Conservation (phyloP, 2,113 vertebrate species). For the Calcarius ornatus region DNA sequence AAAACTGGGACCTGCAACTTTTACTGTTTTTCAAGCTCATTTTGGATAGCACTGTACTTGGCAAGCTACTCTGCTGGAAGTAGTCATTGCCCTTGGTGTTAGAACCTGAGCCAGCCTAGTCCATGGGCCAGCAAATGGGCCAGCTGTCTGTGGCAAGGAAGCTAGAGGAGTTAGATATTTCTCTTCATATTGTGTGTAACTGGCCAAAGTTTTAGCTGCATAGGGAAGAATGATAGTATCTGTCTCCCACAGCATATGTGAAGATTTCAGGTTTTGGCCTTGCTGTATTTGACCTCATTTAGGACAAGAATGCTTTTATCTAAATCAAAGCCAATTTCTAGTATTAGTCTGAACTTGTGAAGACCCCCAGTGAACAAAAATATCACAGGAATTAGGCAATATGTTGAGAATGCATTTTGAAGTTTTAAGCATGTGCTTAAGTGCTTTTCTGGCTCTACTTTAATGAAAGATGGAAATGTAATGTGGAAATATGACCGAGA, state of each 20-base stretch:
- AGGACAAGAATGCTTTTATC: conserved; percentile 63
- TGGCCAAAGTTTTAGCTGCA: not conserved
- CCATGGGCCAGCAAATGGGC: not conserved
- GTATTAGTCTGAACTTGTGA: conserved; percentile 51
- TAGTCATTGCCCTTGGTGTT: not conserved
- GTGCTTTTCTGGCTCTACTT: conserved; percentile 56
- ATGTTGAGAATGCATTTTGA: conserved; percentile 57
- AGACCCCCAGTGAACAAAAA: conserved; percentile 54
- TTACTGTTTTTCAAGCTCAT: not conserved
- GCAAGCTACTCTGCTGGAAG: not conserved
- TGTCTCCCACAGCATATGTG: conserved; percentile 31
- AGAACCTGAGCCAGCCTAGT: not conserved
- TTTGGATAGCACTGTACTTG: not conserved
- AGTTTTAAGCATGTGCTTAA: conserved; percentile 63
- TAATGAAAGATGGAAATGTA: conserved; percentile 52
- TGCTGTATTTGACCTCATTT: conserved; percentile 44
- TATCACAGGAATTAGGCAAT: conserved; percentile 64
- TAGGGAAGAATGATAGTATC: conserved; percentile 16
- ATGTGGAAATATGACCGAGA: conserved; percentile 13
- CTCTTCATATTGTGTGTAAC: not conserved
- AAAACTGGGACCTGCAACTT: not conserved
- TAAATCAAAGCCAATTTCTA: conserved; percentile 63
- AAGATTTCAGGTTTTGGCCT: conserved; percentile 45
- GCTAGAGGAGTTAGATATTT: not conserved
- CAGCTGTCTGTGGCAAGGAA: not conserved